Conservation (phyloP, 1,140 invertebrate genomes). For the Lasioglossum baleicum region DNA sequence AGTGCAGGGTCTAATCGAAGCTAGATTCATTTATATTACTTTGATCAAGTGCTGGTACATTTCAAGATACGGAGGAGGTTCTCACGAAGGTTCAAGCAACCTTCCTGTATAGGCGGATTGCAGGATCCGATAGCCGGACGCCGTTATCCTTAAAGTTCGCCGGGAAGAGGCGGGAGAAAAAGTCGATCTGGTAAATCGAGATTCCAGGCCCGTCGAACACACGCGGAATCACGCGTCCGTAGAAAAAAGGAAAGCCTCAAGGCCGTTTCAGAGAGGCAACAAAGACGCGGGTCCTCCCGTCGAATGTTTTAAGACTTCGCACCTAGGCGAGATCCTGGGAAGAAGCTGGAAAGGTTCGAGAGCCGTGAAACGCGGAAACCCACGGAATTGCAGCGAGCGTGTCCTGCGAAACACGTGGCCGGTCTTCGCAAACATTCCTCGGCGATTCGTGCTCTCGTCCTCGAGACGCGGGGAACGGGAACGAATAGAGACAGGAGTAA, state of each 20-base stretch:
- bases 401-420: neutral
- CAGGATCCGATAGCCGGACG: neutral
- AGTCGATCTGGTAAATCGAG: constrained; percentile 28
- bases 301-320: constrained; percentile 16
- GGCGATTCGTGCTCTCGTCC: neutral
- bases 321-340: neutral
- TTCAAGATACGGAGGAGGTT: too few relatives aligned
- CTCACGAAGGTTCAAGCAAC: neutral
- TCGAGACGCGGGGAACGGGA: neutral
- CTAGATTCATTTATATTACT: too few relatives aligned
- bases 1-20: too few relatives aligned
- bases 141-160: neutral
- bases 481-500: neutral
- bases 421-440: constrained; percentile 3
- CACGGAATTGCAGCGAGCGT: neutral
- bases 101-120: neutral
- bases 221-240: neutral
- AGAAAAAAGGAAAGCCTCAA: neutral
- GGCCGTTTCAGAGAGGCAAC: neutral
- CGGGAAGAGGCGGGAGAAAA: neutral
- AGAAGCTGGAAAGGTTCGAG: neutral
- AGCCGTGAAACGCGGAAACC: neutral
- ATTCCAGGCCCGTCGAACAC: constrained; percentile 10
- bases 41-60: too few relatives aligned
- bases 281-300: neutral